phyloP scores from a whole-genome alignment of 2,888 invertebrate genomes.

The Lochmaea capreae region DNA sequence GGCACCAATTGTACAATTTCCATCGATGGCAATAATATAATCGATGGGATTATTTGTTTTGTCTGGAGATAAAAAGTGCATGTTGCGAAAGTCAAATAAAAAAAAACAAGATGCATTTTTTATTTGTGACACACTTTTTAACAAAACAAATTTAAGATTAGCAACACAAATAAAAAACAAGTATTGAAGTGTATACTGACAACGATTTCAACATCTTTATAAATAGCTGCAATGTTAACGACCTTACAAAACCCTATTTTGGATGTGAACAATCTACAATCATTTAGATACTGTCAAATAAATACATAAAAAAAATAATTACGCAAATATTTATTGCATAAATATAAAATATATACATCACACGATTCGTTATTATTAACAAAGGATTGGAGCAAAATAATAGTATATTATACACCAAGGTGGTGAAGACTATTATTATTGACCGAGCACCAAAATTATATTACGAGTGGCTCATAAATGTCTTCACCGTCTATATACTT shows the following conservation, averaged over 20 bases:
- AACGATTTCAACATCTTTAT: slow-evolving; percentile 47
- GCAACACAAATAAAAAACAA: slow-evolving; percentile 51
- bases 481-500: no score
- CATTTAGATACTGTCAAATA: slow-evolving; percentile 12
- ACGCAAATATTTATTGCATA: slow-evolving; percentile 3
- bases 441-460: no score
- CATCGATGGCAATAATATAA: slow-evolving; percentile 32
- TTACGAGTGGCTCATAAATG: no score
- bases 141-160: slow-evolving; percentile 53
- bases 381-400: no score
- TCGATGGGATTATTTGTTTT: slow-evolving; percentile 47
- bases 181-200: slow-evolving; percentile 37
- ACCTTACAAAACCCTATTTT: slow-evolving; percentile 38
- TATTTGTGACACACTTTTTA: slow-evolving; percentile 54
- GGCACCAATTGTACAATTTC: slow-evolving; percentile 31
- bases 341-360: neutral
- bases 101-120: slow-evolving; percentile 46
- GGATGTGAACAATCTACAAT: slow-evolving; percentile 13
- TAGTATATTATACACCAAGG: no score
- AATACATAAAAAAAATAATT: slow-evolving; percentile 1
- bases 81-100: slow-evolving; percentile 51
- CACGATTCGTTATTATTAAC: no score
- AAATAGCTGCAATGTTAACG: slow-evolving; percentile 44
- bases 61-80: slow-evolving; percentile 55
- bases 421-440: no score